phyloP scores from a whole-genome alignment of 2,113 vertebrate species.

The Ptyas mucosa region DNA sequence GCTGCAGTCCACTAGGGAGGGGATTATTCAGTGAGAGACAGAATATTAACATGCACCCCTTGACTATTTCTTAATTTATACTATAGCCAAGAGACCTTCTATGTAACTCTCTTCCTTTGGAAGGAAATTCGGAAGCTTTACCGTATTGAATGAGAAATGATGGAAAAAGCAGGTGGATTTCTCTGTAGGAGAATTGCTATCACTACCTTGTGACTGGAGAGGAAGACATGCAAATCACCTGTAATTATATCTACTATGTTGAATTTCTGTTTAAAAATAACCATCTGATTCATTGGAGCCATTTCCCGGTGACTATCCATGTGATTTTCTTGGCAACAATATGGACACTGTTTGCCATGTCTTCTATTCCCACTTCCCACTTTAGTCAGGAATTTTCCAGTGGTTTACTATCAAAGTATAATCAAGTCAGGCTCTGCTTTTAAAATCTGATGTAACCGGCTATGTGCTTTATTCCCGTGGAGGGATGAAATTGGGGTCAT shows the following conservation, averaged over 20 bases:
- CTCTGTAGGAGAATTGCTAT: neutral
- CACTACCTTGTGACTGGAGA: neutral
- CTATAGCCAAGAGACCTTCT: neutral
- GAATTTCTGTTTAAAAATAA: neutral
- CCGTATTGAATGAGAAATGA: neutral
- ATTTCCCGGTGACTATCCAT: neutral
- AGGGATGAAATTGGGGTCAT: neutral
- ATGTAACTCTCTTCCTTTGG: neutral
- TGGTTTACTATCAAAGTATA: neutral
- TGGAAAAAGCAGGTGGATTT: neutral
- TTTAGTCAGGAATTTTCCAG: neutral
- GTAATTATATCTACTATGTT: neutral
- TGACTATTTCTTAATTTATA: neutral
- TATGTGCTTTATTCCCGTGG: neutral
- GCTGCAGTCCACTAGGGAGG: neutral
- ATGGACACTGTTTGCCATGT: neutral
- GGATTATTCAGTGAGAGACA: neutral
- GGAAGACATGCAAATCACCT: neutral
- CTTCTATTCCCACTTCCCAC: neutral
- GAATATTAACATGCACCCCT: neutral
- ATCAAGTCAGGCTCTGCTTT: neutral
- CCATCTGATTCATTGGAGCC: neutral
- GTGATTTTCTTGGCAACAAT: neutral
- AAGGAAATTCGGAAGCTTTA: neutral
- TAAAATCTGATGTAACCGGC: neutral